Base-by-base conservation (phyloP, 1,140 invertebrate genomes). In the Drosophila guanche region DNA sequence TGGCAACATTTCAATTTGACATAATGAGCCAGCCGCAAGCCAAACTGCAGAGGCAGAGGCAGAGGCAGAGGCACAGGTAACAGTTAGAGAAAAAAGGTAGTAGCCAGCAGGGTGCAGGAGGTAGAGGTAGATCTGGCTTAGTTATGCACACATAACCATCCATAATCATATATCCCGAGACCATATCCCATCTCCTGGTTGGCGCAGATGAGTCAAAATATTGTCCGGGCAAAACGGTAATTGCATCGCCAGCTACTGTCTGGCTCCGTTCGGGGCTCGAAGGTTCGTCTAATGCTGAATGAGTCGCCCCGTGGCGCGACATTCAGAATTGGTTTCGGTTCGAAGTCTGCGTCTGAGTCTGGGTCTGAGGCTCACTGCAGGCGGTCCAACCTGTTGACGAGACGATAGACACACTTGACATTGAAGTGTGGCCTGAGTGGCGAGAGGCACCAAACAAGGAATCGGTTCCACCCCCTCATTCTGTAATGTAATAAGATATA, bases 1-100 rank as follows among this genome's bases (percentile, higher is more conserved):
- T 73, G 58, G 78, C 88, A 89, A 90, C 89, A 89, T 89, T 86
- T 90, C 89, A 90, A 88, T 80, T 85, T 90, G 88, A 90, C 83
- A 90, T 90, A 85, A 90, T 90, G 89, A 88, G 83, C 67, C 61
- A 88, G 83, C 67, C 61, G 72, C 65, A 58, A 76, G 43, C 42
- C 27, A 23, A 5, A 43, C 16, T 41, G 62, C 62, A 76, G 61
- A 23, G 20, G 43, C 4, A 48, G 5, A 33, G 1, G 33, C 7
- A 47, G 23, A 56, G n/a, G 3, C 22, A 20, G n/a, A n/a, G n/a
- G 0, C 12, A 22, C 33, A 40, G 37, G 53, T 55, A 40, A 55
- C 33, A 29, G 27, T 2, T 29, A 29, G 16, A 20, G 16, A 1
- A 20, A 20, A 20, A 7, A 33, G 29, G 8, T 12, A 37, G 27